Percentiles rank a stretch among this genome's conserved stretches.
phyloP scores from a whole-genome alignment of 2,797 vertebrate species.

The Malacoctenus gilli region DNA sequence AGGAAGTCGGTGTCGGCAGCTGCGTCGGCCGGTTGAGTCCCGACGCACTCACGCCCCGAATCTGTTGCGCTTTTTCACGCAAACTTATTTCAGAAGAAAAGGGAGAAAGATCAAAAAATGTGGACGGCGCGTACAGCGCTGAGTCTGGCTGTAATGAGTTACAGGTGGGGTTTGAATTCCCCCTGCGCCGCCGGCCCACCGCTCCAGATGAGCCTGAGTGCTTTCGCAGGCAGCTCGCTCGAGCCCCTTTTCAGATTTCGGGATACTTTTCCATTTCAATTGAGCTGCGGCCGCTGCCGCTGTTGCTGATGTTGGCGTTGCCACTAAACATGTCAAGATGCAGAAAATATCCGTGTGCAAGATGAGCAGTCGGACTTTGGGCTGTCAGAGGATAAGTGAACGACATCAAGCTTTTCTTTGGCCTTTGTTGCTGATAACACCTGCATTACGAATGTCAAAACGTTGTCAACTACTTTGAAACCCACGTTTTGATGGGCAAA shows the following conservation, averaged over 20 bases:
- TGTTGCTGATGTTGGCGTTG: constrained; percentile 59
- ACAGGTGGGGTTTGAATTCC: constrained; percentile 74
- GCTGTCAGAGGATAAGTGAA: background rate
- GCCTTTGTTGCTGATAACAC: too few relatives aligned
- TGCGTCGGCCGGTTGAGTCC: constrained; percentile 54
- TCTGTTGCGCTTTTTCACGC: constrained; percentile 66
- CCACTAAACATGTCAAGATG: constrained; percentile 67
- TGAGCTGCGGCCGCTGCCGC: constrained; percentile 51
- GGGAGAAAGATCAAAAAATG: constrained; percentile 76
- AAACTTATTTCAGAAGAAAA: constrained; percentile 73
- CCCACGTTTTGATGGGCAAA: too few relatives aligned
- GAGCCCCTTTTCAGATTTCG: constrained; percentile 64
- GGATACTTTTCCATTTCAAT: constrained; percentile 71
- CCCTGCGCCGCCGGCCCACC: constrained; percentile 46
- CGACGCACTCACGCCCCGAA: constrained; percentile 62
- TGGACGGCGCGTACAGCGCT: constrained; percentile 60
- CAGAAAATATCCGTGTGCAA: constrained; percentile 38
- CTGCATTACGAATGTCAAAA: too few relatives aligned
- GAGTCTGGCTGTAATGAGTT: constrained; percentile 75
- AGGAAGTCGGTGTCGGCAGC: constrained; percentile 69
- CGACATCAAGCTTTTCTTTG: too few relatives aligned
- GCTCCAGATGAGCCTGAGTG: constrained; percentile 73
- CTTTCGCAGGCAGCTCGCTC: constrained; percentile 62
- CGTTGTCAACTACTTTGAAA: too few relatives aligned
- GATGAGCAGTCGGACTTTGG: constrained; percentile 19